Percentiles rank a stretch among this genome's conserved stretches.
These are phyloP conservation scores for Melanostigma gelatinosum DNA, from an alignment of 2,113 vertebrate species.

Conservation along the genomic window DNA sequence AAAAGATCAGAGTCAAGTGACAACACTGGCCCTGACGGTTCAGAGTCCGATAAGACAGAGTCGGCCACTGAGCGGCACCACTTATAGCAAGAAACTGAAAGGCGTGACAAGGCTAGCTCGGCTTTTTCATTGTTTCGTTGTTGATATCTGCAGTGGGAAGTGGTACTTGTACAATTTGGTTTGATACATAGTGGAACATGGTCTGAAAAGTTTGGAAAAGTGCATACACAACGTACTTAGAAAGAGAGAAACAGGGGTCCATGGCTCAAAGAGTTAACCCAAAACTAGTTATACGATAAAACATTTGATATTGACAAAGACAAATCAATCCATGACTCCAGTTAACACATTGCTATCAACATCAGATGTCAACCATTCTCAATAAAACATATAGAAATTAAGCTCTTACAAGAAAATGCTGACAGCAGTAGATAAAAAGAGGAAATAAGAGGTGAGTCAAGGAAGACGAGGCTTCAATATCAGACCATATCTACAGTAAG, in stretches of 20 bases:
- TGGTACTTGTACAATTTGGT: too few species aligned
- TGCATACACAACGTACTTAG: neutral
- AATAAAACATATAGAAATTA: neutral
- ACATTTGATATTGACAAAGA: neutral
- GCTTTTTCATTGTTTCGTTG: too few species aligned
- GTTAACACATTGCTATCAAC: neutral
- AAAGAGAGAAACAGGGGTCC: neutral
- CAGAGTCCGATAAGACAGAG: neutral
- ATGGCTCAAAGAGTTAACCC: neutral
- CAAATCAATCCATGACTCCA: neutral
- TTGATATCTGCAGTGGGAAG: too few species aligned
- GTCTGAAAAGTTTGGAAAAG: too few species aligned
- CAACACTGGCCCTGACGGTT: too few species aligned
- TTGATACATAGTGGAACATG: too few species aligned
- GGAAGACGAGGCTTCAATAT: slow-evolving; percentile 34
- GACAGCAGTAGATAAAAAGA: slow-evolving; percentile 3
- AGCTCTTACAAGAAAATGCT: slow-evolving; percentile 13
- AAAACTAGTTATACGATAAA: neutral
- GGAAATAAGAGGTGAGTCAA: slow-evolving; percentile 11
- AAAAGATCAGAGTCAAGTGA: neutral
- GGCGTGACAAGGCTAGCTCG: too few species aligned
- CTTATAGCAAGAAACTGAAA: too few species aligned
- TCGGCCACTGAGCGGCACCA: too few species aligned
- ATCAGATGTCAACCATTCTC: slow-evolving; percentile 11
- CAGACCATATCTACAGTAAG: slow-evolving; percentile 25